Percentiles rank a stretch among this genome's conserved stretches.
These are phyloP conservation scores for Cettia cetti DNA, from an alignment of 2,113 vertebrate species.

Conservation along the genomic window DNA sequence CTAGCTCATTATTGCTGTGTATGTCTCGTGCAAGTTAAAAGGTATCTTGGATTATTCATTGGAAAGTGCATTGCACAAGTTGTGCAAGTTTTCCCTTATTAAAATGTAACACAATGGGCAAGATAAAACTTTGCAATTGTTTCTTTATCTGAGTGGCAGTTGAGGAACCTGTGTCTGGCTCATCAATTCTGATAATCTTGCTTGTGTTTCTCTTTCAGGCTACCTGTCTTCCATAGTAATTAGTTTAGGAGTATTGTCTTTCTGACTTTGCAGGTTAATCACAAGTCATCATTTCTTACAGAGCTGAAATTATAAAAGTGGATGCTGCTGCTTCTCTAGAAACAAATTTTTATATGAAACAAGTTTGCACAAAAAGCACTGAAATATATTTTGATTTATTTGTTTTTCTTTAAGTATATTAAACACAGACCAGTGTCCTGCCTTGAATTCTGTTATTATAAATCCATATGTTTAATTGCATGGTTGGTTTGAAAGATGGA, in stretches of 20 bases:
- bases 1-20: not conserved
- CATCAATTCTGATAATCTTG: not conserved
- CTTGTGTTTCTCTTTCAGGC: not conserved
- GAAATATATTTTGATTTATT: not conserved
- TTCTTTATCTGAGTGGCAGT: not conserved
- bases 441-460: not conserved
- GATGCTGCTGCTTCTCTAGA: not conserved
- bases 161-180: not conserved
- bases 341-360: not conserved
- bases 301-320: not conserved
- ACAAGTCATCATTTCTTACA: not conserved
- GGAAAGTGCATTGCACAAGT: not conserved
- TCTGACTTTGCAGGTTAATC: not conserved
- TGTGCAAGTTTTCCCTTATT: not conserved
- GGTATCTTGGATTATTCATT: not conserved
- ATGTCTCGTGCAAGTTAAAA: not conserved
- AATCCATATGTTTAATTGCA: not conserved
- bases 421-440: not conserved
- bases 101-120: not conserved
- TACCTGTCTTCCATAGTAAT: not conserved
- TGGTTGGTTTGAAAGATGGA: not conserved
- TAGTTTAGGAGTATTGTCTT: not conserved
- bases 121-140: not conserved
- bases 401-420: not conserved
- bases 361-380: not conserved